Conservation (phyloP, 2,888 invertebrate genomes). For the Oxytorus armatus region DNA sequence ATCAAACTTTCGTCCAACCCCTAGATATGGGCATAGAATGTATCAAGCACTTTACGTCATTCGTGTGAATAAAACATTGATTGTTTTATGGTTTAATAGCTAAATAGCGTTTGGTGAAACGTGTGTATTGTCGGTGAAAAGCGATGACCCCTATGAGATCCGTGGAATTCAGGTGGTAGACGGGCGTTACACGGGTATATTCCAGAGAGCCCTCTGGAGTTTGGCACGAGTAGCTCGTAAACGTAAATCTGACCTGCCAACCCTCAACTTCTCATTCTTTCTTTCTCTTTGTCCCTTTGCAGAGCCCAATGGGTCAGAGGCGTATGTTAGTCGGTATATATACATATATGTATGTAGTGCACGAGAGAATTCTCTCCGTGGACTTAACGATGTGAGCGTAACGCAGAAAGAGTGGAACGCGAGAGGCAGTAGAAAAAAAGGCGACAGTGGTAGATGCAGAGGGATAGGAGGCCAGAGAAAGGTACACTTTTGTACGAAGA, state of each 20-base stretch:
- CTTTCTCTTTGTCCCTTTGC: constrained; percentile 38
- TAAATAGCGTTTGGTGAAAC: not conserved
- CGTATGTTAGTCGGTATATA: constrained; percentile 22
- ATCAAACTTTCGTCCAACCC: not conserved
- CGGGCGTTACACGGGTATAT: constrained; percentile 50
- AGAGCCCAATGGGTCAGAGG: constrained; percentile 36
- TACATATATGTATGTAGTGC: constrained; percentile 40
- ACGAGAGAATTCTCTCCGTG: constrained; percentile 71
- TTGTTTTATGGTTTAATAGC: constrained; percentile 6
- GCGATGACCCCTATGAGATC: constrained; percentile 5
- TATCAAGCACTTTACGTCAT: constrained; percentile 19
- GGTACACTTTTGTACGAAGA: constrained; percentile 54
- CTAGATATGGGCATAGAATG: not conserved
- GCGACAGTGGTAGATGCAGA: constrained; percentile 35
- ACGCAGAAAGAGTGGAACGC: constrained; percentile 60
- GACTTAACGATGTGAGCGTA: constrained; percentile 72
- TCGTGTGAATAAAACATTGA: constrained; percentile 12
- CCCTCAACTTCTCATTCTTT: constrained; percentile 55
- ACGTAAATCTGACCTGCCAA: constrained; percentile 71
- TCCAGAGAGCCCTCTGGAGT: constrained; percentile 9
- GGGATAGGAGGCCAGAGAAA: constrained; percentile 54
- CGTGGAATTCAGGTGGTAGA: constrained; percentile 48
- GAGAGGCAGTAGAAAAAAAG: constrained; percentile 58
- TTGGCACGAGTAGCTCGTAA: constrained; percentile 62
- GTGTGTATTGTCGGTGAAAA: constrained; percentile 2